Evolutionary conservation across 2,888 invertebrate species (phyloP).

Genomic region (Orthosia incerta): DNA sequence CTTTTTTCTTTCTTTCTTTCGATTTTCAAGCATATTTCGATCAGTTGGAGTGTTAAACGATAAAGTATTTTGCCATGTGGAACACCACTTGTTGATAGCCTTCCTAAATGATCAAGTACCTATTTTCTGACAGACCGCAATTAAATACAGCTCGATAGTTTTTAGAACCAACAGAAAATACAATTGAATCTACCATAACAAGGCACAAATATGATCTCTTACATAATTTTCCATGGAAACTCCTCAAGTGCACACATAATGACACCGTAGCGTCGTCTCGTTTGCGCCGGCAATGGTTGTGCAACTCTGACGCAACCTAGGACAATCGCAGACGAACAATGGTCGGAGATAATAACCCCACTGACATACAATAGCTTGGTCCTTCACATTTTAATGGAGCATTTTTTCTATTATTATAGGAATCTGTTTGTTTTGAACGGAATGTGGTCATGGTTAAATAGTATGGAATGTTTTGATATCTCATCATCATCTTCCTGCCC

Average conservation of each 20-base stretch:
- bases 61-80: background rate
- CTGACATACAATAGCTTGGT: constrained; percentile 24
- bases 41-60: background rate
- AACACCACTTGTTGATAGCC: background rate
- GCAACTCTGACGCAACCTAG: constrained; percentile 56
- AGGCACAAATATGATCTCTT: constrained; percentile 9
- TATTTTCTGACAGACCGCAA: background rate
- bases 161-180: constrained; percentile 1
- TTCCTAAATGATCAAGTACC: background rate
- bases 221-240: constrained; percentile 46
- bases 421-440: constrained; percentile 2
- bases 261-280: constrained; percentile 22
- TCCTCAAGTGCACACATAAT: constrained; percentile 39
- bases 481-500: too few relatives aligned
- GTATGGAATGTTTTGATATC: background rate
- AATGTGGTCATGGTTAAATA: constrained; percentile 14
- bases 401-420: constrained; percentile 18
- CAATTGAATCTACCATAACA: constrained; percentile 6
- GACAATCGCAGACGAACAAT: constrained; percentile 63
- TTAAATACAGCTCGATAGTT: background rate
- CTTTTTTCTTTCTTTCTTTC: too few relatives aligned
- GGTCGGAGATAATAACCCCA: constrained; percentile 52
- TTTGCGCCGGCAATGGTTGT: constrained; percentile 34
- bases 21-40: background rate
- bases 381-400: constrained; percentile 39